A percentile compares a stretch with the other conserved stretches of the same genome.
phyloP scores from a whole-genome alignment of 37 sponge, comb jelly and placozoan species.

The Chondrilla cf. caribensis region DNA sequence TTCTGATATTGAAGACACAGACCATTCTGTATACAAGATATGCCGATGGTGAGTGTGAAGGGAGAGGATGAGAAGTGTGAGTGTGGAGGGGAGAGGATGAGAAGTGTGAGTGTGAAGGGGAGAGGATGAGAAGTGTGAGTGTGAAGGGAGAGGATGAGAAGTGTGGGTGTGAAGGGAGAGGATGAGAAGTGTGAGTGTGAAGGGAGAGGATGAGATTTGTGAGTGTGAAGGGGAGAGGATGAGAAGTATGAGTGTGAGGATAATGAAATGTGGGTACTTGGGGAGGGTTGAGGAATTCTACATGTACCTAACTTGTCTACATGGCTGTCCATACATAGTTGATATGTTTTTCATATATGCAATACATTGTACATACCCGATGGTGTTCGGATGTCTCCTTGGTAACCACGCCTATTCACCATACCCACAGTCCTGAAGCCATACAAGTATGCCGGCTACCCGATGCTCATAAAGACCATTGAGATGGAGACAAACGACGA shows the following conservation, averaged over 20 bases:
- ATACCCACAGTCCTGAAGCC: conserved; percentile 61
- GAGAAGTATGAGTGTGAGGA: neutral
- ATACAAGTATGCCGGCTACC: conserved; percentile 99
- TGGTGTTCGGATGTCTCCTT: neutral
- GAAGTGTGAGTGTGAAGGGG: neutral
- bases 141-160: neutral
- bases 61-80: neutral
- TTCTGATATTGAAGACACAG: conserved; percentile 92
- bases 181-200: neutral
- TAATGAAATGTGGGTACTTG: no score
- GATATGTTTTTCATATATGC: neutral
- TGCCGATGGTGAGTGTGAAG: conserved; percentile 54
- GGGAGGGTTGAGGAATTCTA: no score
- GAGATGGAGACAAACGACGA: conserved; percentile 84
- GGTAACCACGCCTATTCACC: neutral
- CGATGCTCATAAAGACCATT: conserved; percentile 98
- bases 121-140: neutral
- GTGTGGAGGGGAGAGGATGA: neutral
- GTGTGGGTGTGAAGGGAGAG: neutral
- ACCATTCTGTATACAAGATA: conserved; percentile 91
- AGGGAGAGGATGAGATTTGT: neutral
- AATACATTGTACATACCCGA: neutral
- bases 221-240: neutral
- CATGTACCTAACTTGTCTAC: no score
- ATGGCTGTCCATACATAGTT: no score